Evolutionary conservation across 2,113 vertebrate species (phyloP), one percentile per base, ranked within the genome.

Genomic region (Meleagris gallopavo): DNA sequence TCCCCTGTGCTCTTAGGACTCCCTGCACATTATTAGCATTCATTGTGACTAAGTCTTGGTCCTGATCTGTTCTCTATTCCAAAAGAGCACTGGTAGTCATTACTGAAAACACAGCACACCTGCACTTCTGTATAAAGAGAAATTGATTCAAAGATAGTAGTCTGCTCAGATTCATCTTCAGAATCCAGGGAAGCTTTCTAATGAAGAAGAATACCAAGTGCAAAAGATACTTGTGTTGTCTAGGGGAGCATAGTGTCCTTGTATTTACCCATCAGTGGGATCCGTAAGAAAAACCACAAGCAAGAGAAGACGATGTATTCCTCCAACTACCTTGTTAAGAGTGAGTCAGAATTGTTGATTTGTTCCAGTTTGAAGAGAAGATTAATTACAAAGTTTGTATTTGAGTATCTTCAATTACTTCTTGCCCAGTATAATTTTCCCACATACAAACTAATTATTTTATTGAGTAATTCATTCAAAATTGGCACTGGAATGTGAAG

Each of bases 351-450:
- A 12, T 66, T 50, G 55, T 90, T 74, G 21, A 16, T 43, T 43
- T 43, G 41, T 43, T 30, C 10, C 4, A 2, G 45, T 94, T 74
- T 80, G 38, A 71, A 88, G 83, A 62, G 32, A 27, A 76, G 32
- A 74, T 87, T 67, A 93, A 77, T 80, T 83, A 29, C 3, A 55
- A 89, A 83, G 25, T 83, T 85, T 83, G 45, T 64, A 46, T 80
- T 83, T 83, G 38, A 86, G 34, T 77, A 71, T 86, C 32, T 88
- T 83, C 46, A 80, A 17, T 86, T 94, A 83, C 75, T 74, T 50
- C 32, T 69, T 55, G 14, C 7, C 79, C 69, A 83, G 54, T 94
- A 65, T 62, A 88, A 93, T 94, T 95, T 91, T 21, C 24, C 91
- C 32, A 55, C 73, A 52, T 67, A 34, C 25, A 60, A 40, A 52